These are phyloP conservation scores for Cheilinus undulatus DNA, from an alignment of 2,113 vertebrate species.

Conservation along the genomic window DNA sequence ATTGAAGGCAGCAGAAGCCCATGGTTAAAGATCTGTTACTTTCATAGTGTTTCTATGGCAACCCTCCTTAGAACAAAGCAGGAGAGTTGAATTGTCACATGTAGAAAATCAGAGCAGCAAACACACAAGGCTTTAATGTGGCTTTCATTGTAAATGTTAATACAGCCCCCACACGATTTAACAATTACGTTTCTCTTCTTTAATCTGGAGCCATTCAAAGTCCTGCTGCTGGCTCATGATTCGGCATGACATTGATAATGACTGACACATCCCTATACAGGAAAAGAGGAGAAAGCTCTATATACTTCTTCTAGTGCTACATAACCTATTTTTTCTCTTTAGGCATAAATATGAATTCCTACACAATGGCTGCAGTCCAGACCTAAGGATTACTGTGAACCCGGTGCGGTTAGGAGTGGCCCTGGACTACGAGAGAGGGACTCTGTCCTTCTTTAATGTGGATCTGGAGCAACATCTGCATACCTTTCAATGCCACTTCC, in stretches of 20 bases:
- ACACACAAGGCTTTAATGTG: slow-evolving; percentile 22
- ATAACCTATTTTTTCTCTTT: neutral
- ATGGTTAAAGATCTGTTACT: slow-evolving; percentile 7
- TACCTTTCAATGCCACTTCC: slow-evolving; percentile 86
- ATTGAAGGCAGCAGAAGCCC: neutral
- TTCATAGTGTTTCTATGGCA: slow-evolving; percentile 67
- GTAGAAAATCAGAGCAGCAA: slow-evolving; percentile 10
- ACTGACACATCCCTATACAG: slow-evolving; percentile 6
- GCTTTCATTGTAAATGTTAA: slow-evolving; percentile 30
- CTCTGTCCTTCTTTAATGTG: slow-evolving; percentile 91
- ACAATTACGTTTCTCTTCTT: slow-evolving; percentile 35
- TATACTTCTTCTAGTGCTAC: neutral
- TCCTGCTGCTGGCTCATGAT: slow-evolving; percentile 26
- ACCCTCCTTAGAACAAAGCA: slow-evolving; percentile 52
- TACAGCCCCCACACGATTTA: slow-evolving; percentile 21
- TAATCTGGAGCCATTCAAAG: slow-evolving; percentile 37
- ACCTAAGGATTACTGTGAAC: slow-evolving; percentile 81
- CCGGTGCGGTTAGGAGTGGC: slow-evolving; percentile 84
- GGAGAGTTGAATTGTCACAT: slow-evolving; percentile 39
- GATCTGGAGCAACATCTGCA: slow-evolving; percentile 90
- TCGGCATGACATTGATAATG: slow-evolving; percentile 7
- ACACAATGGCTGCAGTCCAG: slow-evolving; percentile 85
- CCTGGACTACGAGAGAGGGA: slow-evolving; percentile 88
- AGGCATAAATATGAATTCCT: slow-evolving; percentile 94
- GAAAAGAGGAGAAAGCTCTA: slow-evolving; percentile 7